A percentile compares a stretch with the other conserved stretches of the same genome.
phyloP scores from a whole-genome alignment of 2,113 vertebrate genomes.

The Spea bombifrons region DNA sequence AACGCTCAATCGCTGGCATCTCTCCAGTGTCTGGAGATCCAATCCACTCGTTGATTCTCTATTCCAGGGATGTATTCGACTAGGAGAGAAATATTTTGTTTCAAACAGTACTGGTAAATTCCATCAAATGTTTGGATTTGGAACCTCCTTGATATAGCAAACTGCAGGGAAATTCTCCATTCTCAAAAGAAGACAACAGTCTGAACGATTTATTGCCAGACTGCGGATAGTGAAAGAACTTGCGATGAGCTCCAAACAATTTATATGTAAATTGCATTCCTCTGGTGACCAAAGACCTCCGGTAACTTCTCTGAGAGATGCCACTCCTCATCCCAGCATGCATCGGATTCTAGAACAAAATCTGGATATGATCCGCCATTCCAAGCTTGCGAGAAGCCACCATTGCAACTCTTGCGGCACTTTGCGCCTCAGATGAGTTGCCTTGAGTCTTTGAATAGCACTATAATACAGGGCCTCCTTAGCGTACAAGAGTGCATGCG shows the following conservation, averaged over 20 bases:
- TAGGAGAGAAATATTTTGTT: background rate
- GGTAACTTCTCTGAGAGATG: background rate
- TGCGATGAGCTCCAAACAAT: background rate
- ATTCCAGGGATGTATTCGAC: background rate
- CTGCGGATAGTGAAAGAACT: background rate
- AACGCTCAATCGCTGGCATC: background rate
- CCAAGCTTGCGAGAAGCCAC: background rate
- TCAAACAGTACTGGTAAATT: background rate
- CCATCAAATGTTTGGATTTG: too few species aligned
- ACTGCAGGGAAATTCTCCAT: background rate
- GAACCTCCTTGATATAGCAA: background rate
- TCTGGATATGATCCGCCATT: background rate
- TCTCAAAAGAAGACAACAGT: background rate
- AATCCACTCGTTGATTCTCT: background rate
- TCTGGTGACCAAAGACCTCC: background rate
- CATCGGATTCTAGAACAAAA: background rate
- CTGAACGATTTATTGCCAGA: background rate
- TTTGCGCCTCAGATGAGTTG: background rate
- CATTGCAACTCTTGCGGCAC: background rate
- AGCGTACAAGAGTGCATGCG: too few species aligned
- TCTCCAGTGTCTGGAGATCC: background rate
- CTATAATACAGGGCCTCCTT: background rate
- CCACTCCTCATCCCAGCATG: background rate
- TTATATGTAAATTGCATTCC: background rate
- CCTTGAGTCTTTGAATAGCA: background rate